These are phyloP conservation scores for Plutomurus gul DNA, from an alignment of 1,140 invertebrate genomes.

Conservation along the genomic window DNA sequence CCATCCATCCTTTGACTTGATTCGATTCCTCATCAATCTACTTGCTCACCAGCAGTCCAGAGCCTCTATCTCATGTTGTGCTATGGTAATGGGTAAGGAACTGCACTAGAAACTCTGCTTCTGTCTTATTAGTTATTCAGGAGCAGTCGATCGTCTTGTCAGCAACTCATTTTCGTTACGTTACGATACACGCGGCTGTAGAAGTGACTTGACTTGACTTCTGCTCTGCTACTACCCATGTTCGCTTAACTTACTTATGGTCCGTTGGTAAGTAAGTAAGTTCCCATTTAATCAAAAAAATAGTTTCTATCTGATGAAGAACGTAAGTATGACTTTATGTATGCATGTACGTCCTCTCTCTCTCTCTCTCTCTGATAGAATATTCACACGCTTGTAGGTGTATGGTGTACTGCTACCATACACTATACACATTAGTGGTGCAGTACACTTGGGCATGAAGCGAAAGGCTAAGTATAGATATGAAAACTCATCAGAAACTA, in stretches of 20 bases:
- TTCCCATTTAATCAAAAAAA: not conserved
- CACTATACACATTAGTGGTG: not conserved
- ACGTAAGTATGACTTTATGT: no score
- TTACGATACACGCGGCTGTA: not conserved
- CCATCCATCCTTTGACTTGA: not conserved
- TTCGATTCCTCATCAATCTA: not conserved
- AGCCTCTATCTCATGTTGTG: no score
- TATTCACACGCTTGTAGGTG: no score
- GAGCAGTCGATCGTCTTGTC: conserved; percentile 13
- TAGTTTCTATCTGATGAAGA: not conserved
- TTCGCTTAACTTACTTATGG: not conserved
- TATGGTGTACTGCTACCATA: not conserved
- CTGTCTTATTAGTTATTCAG: conserved; percentile 13
- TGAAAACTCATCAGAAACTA: conserved; percentile 26
- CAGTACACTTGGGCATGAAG: no score
- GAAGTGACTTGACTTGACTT: not conserved
- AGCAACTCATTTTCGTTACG: not conserved
- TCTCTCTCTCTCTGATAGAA: no score
- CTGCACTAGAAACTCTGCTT: not conserved
- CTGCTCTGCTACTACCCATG: not conserved
- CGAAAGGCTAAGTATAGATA: not conserved
- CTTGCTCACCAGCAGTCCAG: no score
- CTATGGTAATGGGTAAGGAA: not conserved
- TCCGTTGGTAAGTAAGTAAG: not conserved
- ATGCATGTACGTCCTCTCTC: no score